These are phyloP conservation scores for Procambarus virginalis DNA, from an alignment of 1,140 invertebrate genomes.

Conservation along the genomic window DNA sequence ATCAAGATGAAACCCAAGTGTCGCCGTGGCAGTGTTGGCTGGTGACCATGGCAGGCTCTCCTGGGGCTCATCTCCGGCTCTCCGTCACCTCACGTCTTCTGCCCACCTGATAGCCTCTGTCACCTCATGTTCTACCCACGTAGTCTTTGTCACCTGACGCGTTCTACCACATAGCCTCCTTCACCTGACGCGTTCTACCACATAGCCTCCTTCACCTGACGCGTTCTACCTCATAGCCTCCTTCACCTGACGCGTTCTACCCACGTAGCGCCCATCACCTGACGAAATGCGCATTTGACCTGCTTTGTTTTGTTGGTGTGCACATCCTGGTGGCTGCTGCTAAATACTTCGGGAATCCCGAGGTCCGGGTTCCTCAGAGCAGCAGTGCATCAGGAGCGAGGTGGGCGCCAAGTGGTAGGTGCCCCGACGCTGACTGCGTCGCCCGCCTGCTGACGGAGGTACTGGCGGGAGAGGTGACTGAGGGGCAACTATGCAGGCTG, in stretches of 20 bases:
- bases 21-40: neutral
- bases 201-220: too few species aligned
- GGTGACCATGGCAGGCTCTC: neutral
- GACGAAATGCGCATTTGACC: constrained; percentile 28
- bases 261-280: neutral
- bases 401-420: neutral
- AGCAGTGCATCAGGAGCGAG: neutral
- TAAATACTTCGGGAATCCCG: constrained; percentile 46
- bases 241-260: too few species aligned
- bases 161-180: too few species aligned
- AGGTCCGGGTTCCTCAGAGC: constrained; percentile 47
- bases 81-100: too few species aligned
- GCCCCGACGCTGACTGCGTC: constrained; percentile 23
- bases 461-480: neutral
- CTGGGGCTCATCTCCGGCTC: neutral
- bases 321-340: constrained; percentile 49
- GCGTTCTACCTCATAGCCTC: too few species aligned
- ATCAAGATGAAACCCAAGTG: neutral
- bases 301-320: constrained; percentile 35
- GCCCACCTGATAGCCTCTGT: neutral
- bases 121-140: constrained; percentile 4
- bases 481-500: neutral
- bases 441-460: neutral
- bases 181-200: neutral
- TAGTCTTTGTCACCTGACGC: neutral